These are phyloP conservation scores for Boulengeromyrus knoepffleri DNA, from an alignment of 2,113 vertebrate genomes.

Conservation along the genomic window DNA sequence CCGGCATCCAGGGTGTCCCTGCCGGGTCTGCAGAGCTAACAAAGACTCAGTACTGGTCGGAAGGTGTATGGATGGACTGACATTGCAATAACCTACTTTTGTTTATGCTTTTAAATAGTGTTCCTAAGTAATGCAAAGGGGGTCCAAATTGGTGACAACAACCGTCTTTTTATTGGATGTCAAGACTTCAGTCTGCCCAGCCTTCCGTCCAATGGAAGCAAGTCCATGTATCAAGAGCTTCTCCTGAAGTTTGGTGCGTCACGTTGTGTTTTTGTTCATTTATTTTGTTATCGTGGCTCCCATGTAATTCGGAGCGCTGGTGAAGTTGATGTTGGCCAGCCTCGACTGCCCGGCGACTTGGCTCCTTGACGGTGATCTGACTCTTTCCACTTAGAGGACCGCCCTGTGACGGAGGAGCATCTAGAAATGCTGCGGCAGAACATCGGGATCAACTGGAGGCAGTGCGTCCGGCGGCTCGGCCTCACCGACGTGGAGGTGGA, in stretches of 20 bases:
- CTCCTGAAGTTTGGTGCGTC: constrained; percentile 55
- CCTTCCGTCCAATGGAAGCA: constrained; percentile 12
- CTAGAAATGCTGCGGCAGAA: constrained; percentile 75
- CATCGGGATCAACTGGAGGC: constrained; percentile 77
- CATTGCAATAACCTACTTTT: background rate
- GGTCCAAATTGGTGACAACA: constrained; percentile 65
- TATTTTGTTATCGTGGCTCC: background rate
- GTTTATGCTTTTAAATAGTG: constrained; percentile 30
- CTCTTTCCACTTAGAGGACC: background rate
- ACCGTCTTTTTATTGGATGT: constrained; percentile 45
- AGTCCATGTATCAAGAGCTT: constrained; percentile 40
- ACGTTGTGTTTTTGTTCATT: background rate
- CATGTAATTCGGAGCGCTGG: background rate
- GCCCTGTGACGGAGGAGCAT: constrained; percentile 52
- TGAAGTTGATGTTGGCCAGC: background rate
- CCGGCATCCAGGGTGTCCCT: background rate
- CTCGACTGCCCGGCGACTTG: background rate
- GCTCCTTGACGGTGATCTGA: background rate
- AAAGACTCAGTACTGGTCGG: background rate
- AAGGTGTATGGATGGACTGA: background rate
- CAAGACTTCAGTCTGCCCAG: constrained; percentile 26
- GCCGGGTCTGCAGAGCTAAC: background rate
- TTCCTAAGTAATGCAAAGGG: constrained; percentile 54
- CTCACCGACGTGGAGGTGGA: constrained; percentile 74
- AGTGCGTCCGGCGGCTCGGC: constrained; percentile 71